Base-by-base conservation (phyloP, 2,113 vertebrate genomes). In the Psophia crepitans region DNA sequence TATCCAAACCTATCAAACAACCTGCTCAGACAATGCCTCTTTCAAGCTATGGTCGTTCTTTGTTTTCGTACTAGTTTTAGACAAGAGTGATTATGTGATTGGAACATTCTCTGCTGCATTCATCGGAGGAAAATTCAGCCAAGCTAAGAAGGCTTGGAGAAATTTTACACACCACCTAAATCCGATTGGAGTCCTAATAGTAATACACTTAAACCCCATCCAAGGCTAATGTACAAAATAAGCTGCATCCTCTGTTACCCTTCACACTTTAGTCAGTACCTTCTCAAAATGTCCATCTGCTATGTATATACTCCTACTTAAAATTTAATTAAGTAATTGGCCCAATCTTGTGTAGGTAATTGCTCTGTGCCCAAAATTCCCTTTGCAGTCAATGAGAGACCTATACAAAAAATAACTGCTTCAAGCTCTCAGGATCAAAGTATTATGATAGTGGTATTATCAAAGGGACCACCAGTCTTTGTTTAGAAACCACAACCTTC, bases 251-350 rank as follows among this genome's bases (percentile, higher is more conserved):
- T 86, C 77, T 73, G 41, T 41, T 77, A 58, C 65, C 69, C n/a
- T 65, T 70, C 70, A 89, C 88, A 84, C 53, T 27, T 95, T 93
- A 53, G n/a, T 95, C 89, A 89, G 66, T 77, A 78, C 63, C 56
- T 70, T 95, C 78, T 76, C 35, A 46, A 92, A 96, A 91, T 76
- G 82, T 63, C 91, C 83, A 94, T 80, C 93, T 93, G 87, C 70
- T 94, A 69, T 57, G 54, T 54, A 64, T 91, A 91, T 69, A 61
- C 49, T 93, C 28, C 49, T 69, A 56, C 78, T 91, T 87, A 93
- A 88, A 90, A 87, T 90, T 95, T 93, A 96, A 96, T 97, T 90
- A 87, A 94, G 80, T 96, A 93, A 87, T 91, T 93, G 93, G 74
- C 80, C 84, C 78, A 80, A 0, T 86, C 79, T 90, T 94, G n/a